Evolutionary conservation across 2,797 vertebrate genomes (phyloP), one percentile per base, ranked within the genome.

Genomic region (Streptopelia turtur): DNA sequence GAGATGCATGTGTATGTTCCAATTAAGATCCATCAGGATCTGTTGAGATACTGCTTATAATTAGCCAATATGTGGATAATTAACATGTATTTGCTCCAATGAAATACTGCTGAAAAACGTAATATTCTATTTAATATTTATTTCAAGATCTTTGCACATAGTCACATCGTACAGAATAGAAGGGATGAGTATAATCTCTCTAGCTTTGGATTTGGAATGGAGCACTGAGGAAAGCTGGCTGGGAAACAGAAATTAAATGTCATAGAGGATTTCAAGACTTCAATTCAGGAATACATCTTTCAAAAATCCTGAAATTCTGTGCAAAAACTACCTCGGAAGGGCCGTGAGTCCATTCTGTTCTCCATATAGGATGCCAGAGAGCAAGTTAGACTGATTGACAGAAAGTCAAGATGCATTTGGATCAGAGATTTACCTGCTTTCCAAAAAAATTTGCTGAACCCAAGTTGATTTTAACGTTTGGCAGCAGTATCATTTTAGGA

Each of bases 341-440:
- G 4, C 2, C 16, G 4, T 4, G 12, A 13, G 20, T n/a, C 20
- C 1, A 1, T 70, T 23, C 45, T 27, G 9, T 55, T 77, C 25
- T 81, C 52, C 7, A 20, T 47, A 23, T 11, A 59, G 43, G n/a
- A 37, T 81, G 14, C 39, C 30, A 43, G 57, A 71, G 57, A 66
- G 63, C 21, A 39, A 76, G 28, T 33, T 5, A 76, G 35, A 24
- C 27, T 27, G 47, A 64, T 70, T 43, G 64, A 18, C 23, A 66
- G 57, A n/a, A 76, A 71, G 47, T 31, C 24, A 82, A 11, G 47
- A 56, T 50, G 17, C 10, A 9, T 55, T 80, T 53, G 35, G 11
- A 55, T 37, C 20, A 14, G 43, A 56, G 37, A 35, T 11, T 14
- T 21, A 61, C 18, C 35, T 45, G n/a, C n/a, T 74, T 69, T 77